Evolutionary conservation across 2,888 invertebrate species (phyloP).

Genomic region (Scrobipalpa atriplicella): DNA sequence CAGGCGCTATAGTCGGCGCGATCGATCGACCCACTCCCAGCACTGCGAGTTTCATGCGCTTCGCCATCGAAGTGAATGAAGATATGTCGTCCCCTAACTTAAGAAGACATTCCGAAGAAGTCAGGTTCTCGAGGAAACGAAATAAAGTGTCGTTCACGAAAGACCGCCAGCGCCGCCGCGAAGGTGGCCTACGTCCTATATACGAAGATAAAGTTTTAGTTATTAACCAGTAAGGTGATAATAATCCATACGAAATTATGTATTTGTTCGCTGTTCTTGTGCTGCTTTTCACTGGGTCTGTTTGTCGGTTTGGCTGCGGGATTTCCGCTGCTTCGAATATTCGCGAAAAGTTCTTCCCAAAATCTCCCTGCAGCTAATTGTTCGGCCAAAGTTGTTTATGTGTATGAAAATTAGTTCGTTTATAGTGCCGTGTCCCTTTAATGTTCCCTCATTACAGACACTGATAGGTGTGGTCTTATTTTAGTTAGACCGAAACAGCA

Average conservation of each 20-base stretch:
- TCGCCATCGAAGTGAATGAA: background rate
- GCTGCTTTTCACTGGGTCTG: background rate
- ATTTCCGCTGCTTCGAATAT: too few relatives aligned
- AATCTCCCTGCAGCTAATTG: too few relatives aligned
- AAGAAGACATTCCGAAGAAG: background rate
- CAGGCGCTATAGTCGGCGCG: slow-evolving; percentile 7
- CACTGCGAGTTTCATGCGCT: slow-evolving; percentile 4
- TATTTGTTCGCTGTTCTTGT: background rate
- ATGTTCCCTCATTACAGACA: too few relatives aligned
- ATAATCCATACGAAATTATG: background rate
- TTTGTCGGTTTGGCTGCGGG: too few relatives aligned
- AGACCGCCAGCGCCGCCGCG: background rate
- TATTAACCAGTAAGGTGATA: background rate
- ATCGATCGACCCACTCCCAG: slow-evolving; percentile 2
- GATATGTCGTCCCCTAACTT: background rate
- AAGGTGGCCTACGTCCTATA: background rate
- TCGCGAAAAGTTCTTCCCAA: too few relatives aligned
- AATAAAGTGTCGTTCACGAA: background rate
- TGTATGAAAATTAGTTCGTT: too few relatives aligned
- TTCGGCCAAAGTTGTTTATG: too few relatives aligned
- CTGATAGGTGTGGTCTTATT: too few relatives aligned
- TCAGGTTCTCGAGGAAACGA: background rate
- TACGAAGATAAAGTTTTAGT: background rate
- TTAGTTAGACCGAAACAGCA: too few relatives aligned
- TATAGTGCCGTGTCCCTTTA: too few relatives aligned